Base-by-base conservation (phyloP, 2,113 vertebrate genomes). In the Limanda limanda region DNA sequence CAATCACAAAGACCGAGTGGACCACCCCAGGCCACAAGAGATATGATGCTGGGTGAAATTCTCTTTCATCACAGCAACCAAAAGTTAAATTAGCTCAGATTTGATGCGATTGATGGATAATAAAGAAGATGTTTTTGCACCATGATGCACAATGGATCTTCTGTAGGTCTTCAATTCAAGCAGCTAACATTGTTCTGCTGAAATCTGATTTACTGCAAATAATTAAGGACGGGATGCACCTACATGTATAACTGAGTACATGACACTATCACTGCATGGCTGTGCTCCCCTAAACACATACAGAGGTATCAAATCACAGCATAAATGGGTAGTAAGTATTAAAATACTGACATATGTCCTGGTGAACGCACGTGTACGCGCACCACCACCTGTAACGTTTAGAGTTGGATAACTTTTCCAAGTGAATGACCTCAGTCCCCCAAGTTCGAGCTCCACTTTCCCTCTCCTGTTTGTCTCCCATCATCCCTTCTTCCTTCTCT, bases 321-420 rank as follows among this genome's bases (percentile, higher is more conserved):
- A 74, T n/a, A 25, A 27, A 31, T 18, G 73, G 14, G 5, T 8
- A 27, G 5, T 1, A 64, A 31, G 24, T 35, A 7, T 17, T 21
- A 15, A 61, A 40, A 73, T 17, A 42, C 13, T 61, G 9, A 37
- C 15, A 24, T 9, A n/a, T 4, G 18, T 24, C 10, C 20, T 5
- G 27, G 65, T 6, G 25, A 52, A 60, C 8, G 8, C 45, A 35
- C 27, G 45, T 27, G 12, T 35, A 21, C 40, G 62, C 24, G 17
- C 54, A 55, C 25, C 21, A 15, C 25, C 51, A 63, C 68, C 14
- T 35, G 48, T 42, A 21, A 23, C 13, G 21, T 60, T 45, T 31
- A 42, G 18, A 60, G 52, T 69, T 74, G 55, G 40, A 27, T 56
- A 88, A 89, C 80, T 85, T 87, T 85, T 67, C 5, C 1, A 73